phyloP scores from a whole-genome alignment of 2,888 invertebrate species.

The Hirudinaria manillensis region DNA sequence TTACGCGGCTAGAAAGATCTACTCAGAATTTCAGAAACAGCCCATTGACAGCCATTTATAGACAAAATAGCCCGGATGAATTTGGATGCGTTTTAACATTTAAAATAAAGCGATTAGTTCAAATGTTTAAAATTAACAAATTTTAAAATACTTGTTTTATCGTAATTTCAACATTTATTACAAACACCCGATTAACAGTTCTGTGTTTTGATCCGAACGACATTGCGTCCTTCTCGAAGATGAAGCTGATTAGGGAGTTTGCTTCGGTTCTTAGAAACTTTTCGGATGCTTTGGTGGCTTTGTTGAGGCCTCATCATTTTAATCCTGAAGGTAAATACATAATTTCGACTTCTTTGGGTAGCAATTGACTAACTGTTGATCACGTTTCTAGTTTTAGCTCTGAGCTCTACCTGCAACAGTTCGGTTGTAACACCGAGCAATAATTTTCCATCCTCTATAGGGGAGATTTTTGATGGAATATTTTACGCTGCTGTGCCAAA shows the following conservation, averaged over 20 bases:
- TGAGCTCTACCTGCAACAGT: too few species aligned
- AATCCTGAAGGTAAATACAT: too few species aligned
- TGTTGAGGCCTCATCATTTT: too few species aligned
- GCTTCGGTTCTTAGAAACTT: too few species aligned
- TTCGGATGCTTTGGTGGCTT: too few species aligned
- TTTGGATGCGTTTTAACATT: conserved; percentile 15
- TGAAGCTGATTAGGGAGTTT: too few species aligned
- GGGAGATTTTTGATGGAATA: conserved; percentile 62
- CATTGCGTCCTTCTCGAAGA: too few species aligned
- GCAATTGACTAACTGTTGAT: too few species aligned
- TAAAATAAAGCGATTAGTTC: not conserved
- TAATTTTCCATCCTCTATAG: not conserved
- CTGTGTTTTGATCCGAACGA: too few species aligned
- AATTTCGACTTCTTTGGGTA: too few species aligned
- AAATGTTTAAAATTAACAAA: conserved; percentile 6
- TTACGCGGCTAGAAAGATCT: not conserved
- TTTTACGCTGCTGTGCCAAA: conserved; percentile 80
- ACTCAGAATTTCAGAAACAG: not conserved
- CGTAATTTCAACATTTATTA: not conserved
- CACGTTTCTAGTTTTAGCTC: too few species aligned
- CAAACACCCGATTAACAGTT: not conserved
- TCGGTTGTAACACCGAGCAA: too few species aligned
- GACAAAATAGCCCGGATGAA: conserved; percentile 25
- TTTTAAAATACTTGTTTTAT: not conserved
- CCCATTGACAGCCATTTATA: conserved; percentile 19